Evolutionary conservation across 2,888 invertebrate species (phyloP).

Genomic region (Hoplodrina blanda): DNA sequence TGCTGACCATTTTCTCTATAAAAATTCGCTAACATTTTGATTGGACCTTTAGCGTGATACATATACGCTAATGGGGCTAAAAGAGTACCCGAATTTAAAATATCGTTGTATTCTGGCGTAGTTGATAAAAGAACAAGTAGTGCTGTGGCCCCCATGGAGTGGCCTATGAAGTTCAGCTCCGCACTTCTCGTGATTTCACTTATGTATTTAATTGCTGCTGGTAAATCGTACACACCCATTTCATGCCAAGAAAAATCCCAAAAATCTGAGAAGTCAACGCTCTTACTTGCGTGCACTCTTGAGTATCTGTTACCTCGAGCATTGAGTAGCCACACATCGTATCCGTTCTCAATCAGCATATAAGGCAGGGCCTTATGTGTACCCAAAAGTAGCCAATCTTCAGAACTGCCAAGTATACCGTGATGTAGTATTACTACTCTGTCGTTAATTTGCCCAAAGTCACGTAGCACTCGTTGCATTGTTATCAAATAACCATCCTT

Average conservation of each 20-base stretch:
- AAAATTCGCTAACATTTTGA: conserved; percentile 67
- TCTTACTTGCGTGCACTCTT: conserved; percentile 59
- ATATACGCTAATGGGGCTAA: conserved; percentile 76
- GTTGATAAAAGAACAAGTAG: conserved; percentile 71
- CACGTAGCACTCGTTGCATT: conserved; percentile 67
- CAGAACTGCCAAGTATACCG: conserved; percentile 74
- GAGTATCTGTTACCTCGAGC: conserved; percentile 77
- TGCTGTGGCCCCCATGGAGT: conserved; percentile 76
- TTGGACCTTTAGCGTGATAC: conserved; percentile 71
- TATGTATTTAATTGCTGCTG: conserved; percentile 71
- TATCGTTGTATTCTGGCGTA: conserved; percentile 67
- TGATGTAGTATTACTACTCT: conserved; percentile 71
- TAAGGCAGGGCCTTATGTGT: conserved; percentile 71
- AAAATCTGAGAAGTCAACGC: conserved; percentile 58
- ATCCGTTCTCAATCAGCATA: conserved; percentile 86
- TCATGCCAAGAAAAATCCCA: conserved; percentile 80
- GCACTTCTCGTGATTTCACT: conserved; percentile 56
- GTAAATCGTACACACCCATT: conserved; percentile 75
- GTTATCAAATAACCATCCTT: conserved; percentile 72
- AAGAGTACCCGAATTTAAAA: conserved; percentile 69
- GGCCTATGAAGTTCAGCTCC: conserved; percentile 71
- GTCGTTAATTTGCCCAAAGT: conserved; percentile 6
- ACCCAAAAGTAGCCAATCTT: conserved; percentile 75
- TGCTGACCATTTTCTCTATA: conserved; percentile 53
- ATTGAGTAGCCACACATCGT: conserved; percentile 90